phyloP scores from a whole-genome alignment of 2,797 vertebrate species.

The Crenichthys baileyi region DNA sequence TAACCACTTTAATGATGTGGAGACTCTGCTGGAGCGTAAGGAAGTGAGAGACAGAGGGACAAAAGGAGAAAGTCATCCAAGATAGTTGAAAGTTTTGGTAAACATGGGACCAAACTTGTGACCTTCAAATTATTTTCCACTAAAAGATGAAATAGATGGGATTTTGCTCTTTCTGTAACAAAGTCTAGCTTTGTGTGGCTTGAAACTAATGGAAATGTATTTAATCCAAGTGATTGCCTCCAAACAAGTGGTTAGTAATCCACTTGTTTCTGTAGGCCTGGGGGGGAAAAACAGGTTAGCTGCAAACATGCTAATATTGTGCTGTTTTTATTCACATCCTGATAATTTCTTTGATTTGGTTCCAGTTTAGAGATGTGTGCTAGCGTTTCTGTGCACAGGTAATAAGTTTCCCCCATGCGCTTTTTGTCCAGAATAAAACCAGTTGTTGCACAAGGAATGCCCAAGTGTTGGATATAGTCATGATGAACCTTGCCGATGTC shows the following conservation, averaged over 20 bases:
- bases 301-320: background rate
- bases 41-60: constrained; percentile 12
- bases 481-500: no score
- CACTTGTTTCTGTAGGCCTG: background rate
- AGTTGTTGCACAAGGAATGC: no score
- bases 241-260: background rate
- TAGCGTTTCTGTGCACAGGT: background rate
- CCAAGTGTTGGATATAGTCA: no score
- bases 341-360: background rate
- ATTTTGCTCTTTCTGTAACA: background rate
- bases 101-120: constrained; percentile 2
- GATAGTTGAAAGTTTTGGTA: constrained; percentile 11
- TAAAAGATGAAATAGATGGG: constrained; percentile 9
- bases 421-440: no score
- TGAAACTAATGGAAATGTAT: background rate
- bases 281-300: background rate
- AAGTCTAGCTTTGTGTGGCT: background rate
- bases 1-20: constrained; percentile 30
- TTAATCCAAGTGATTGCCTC: background rate
- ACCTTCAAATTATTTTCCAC: constrained; percentile 31
- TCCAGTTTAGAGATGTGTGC: background rate
- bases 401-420: background rate
- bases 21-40: constrained; percentile 30
- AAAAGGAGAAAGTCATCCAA: constrained; percentile 9
- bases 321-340: background rate